These are phyloP conservation scores for Beris chalybata DNA, from an alignment of 2,888 invertebrate species.

Conservation along the genomic window DNA sequence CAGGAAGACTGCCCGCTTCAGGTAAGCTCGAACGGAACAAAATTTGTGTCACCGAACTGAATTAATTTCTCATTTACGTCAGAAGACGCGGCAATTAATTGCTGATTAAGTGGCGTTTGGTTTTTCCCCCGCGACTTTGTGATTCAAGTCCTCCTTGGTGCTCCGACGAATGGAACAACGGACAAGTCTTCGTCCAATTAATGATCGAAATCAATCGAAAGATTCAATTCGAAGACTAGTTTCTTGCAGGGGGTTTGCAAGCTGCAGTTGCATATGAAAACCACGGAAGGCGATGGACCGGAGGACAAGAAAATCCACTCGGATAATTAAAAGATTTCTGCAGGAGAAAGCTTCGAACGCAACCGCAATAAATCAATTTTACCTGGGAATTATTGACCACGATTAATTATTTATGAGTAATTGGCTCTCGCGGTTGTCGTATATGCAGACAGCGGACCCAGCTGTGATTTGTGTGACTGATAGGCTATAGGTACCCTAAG, in stretches of 20 bases:
- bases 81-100: constrained; percentile 39
- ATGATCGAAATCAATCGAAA: constrained; percentile 29
- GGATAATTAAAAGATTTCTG: constrained; percentile 36
- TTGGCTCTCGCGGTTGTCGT: constrained; percentile 31
- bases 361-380: constrained; percentile 37
- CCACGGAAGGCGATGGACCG: background rate
- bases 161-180: constrained; percentile 12
- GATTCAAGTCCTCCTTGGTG: constrained; percentile 17
- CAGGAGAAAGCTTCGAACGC: constrained; percentile 29
- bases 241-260: background rate
- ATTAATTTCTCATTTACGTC: constrained; percentile 40
- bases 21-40: constrained; percentile 27
- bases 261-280: no score
- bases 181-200: constrained; percentile 29
- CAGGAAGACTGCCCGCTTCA: no score
- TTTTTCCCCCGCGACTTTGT: constrained; percentile 5
- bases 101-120: constrained; percentile 39
- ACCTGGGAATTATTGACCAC: constrained; percentile 29
- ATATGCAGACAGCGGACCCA: background rate
- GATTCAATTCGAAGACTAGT: constrained; percentile 21
- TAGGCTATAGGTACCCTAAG: constrained; percentile 1
- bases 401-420: constrained; percentile 40
- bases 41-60: constrained; percentile 39
- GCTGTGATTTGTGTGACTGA: constrained; percentile 26
- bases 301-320: constrained; percentile 3